Conservation (phyloP, 64 coral and sea anemone species). For the Stylophora pistillata region DNA sequence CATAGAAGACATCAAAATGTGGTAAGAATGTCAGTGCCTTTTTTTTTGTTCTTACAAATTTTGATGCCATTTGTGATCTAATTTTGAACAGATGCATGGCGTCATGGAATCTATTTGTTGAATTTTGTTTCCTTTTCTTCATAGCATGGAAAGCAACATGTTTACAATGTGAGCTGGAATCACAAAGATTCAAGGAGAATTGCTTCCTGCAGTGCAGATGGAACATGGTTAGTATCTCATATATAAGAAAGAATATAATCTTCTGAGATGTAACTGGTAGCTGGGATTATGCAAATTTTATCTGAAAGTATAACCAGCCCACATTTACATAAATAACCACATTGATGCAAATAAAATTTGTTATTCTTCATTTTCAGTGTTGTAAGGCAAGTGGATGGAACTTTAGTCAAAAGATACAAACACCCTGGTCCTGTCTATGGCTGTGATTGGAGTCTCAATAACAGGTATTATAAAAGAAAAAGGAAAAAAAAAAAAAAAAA, state of each 20-base stretch:
- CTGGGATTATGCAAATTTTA: too few species aligned
- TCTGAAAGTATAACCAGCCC: too few species aligned
- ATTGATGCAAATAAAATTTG: too few species aligned
- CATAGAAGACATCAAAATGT: too few species aligned
- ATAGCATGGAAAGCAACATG: conserved; percentile 89
- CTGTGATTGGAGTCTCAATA: conserved; percentile 99
- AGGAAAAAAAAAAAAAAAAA: conserved; percentile 6
- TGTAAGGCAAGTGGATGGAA: conserved; percentile 86
- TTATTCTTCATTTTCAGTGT: conserved; percentile 53
- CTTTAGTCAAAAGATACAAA: conserved; percentile 82
- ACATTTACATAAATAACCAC: too few species aligned
- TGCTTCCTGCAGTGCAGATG: conserved; percentile 82
- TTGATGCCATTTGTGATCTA: too few species aligned
- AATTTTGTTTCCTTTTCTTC: not conserved
- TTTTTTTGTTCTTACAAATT: too few species aligned
- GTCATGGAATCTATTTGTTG: not conserved
- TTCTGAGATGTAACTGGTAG: too few species aligned
- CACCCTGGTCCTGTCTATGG: conserved; percentile 94
- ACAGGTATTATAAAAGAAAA: conserved; percentile 66
- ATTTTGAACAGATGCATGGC: too few species aligned
- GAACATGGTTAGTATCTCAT: conserved; percentile 53
- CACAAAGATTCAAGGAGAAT: conserved; percentile 92
- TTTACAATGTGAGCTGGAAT: conserved; percentile 98
- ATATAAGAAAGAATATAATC: too few species aligned
- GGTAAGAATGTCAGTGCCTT: too few species aligned